Evolutionary conservation across 2,113 vertebrate genomes (phyloP).

Genomic region (Odocoileus hemionus): DNA sequence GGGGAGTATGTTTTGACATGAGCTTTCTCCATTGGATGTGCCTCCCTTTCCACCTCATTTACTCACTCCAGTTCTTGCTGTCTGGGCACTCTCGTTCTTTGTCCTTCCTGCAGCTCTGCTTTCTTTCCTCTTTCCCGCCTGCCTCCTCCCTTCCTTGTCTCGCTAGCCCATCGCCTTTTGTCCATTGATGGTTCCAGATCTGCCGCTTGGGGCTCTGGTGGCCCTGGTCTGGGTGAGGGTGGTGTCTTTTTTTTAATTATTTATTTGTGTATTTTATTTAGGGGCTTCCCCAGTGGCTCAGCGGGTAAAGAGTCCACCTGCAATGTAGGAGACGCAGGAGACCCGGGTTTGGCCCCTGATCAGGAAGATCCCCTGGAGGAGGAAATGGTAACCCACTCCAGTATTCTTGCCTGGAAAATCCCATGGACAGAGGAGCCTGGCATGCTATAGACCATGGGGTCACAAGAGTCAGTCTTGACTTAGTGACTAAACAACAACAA

Average conservation of each 20-base stretch:
- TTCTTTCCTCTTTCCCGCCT: not conserved
- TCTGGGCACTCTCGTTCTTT: not conserved
- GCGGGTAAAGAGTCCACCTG: not conserved
- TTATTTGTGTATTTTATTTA: not conserved
- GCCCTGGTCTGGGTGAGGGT: not conserved
- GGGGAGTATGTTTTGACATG: not conserved
- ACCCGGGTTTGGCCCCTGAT: not conserved
- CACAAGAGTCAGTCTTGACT: rapidly evolving
- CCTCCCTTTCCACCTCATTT: not conserved
- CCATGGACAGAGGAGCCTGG: not conserved
- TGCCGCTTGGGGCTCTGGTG: not conserved
- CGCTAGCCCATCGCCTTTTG: not conserved
- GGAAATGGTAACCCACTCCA: not conserved
- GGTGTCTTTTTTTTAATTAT: not conserved
- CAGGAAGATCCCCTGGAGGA: not conserved
- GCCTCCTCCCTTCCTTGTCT: no score
- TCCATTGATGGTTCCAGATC: not conserved
- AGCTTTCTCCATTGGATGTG: not conserved
- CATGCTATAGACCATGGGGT: not conserved
- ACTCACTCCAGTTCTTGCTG: not conserved
- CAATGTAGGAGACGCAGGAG: not conserved
- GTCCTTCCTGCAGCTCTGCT: not conserved
- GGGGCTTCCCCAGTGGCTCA: not conserved
- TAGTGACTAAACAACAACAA: not conserved
- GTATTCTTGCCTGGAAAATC: not conserved